These are phyloP conservation scores for Peromyscus aztecus DNA, from an alignment of 2,797 vertebrate species.

Conservation along the genomic window DNA sequence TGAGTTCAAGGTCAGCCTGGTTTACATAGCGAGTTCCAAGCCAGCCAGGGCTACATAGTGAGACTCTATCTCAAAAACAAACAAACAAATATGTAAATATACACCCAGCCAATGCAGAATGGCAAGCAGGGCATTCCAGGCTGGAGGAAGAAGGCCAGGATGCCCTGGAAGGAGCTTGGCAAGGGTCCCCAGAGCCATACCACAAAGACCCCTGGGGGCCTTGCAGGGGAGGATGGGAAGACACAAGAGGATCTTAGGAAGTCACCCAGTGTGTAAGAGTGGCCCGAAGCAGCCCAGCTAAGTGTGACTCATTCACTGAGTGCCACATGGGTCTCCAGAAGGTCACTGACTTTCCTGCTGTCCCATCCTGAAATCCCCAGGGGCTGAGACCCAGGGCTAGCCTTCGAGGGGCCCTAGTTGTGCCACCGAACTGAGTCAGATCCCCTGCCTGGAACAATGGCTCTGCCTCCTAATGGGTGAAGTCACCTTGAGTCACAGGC, in stretches of 20 bases:
- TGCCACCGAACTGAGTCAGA: constrained; percentile 35
- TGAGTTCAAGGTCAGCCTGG: background rate
- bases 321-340: background rate
- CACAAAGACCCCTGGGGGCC: background rate
- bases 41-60: background rate
- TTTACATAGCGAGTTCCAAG: background rate
- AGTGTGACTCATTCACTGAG: background rate
- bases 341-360: background rate
- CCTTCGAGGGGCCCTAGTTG: background rate
- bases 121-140: background rate
- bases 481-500: background rate
- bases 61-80: background rate
- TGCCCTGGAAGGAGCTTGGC: background rate
- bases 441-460: background rate
- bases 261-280: background rate
- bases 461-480: background rate
- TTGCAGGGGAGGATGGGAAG: background rate
- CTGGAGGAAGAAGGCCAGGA: background rate
- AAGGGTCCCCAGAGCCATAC: background rate
- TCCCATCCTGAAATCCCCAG: background rate
- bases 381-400: background rate
- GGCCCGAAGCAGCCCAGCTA: background rate
- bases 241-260: background rate
- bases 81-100: background rate
- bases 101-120: background rate